These are phyloP conservation scores for Eupithecia centaureata DNA, from an alignment of 2,888 invertebrate genomes.

Conservation along the genomic window DNA sequence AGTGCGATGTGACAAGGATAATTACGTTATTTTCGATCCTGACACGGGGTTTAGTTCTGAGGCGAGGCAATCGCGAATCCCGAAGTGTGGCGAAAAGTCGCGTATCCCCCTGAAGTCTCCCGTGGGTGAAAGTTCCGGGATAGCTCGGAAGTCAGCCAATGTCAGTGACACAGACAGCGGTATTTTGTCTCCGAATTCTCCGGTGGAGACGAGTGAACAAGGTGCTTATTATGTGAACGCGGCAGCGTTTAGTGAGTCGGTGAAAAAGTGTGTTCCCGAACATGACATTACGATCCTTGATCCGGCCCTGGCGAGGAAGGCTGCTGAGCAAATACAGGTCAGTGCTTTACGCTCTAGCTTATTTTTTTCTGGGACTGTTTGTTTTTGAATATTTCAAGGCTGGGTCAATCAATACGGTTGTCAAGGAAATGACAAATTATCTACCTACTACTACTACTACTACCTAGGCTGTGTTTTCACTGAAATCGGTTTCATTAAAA, in stretches of 20 bases:
- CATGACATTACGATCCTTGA: conserved; percentile 75
- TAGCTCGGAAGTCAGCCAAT: conserved; percentile 68
- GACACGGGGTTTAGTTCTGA: conserved; percentile 74
- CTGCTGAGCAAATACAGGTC: conserved; percentile 79
- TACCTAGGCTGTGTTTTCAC: neutral
- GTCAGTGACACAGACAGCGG: conserved; percentile 87
- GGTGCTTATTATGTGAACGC: conserved; percentile 73
- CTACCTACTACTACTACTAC: too few species aligned
- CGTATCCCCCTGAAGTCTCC: conserved; percentile 70
- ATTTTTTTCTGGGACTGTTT: conserved; percentile 30
- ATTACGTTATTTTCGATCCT: conserved; percentile 81
- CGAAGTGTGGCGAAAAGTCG: conserved; percentile 69
- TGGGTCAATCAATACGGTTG: neutral
- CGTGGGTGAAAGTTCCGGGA: conserved; percentile 62
- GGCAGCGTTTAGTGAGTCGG: conserved; percentile 69
- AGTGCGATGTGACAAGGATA: conserved; percentile 81
- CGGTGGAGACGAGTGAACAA: conserved; percentile 79
- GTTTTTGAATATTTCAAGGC: neutral
- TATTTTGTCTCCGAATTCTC: conserved; percentile 86
- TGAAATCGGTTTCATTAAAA: neutral
- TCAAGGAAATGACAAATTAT: neutral
- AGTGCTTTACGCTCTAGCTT: conserved; percentile 45
- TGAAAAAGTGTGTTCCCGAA: conserved; percentile 64
- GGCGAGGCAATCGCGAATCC: conserved; percentile 59
- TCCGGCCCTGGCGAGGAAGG: conserved; percentile 74